Evolutionary conservation across 2,888 invertebrate species (phyloP), one percentile per base, ranked within the genome.

Genomic region (Pomacea canaliculata): DNA sequence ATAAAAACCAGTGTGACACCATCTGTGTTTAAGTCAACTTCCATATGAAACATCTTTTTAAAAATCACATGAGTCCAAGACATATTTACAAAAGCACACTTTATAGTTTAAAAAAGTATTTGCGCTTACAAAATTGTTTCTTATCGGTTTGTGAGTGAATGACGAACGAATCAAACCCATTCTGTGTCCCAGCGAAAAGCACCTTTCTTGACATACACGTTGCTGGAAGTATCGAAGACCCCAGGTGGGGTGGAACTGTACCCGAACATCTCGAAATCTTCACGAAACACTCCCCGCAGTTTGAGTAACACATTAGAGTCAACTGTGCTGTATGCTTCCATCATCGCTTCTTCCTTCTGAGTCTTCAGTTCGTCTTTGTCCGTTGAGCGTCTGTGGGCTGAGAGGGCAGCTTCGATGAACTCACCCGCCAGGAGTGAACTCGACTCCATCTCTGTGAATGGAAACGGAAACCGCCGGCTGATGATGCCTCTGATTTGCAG

Each of bases 401-500:
- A 10, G 19, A 51, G 23, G 51, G 76, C 73, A 18, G 67, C 71
- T 12, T 70, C 49, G 10, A 75, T 67, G 66, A 78, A 49, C 71
- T 66, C 66, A 1, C 37, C 37, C 4, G 72, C 67, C 5, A 60
- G 27, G 60, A 78, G 65, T 37, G 13, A n/a, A 13, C 71, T 66
- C 23, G 78, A 68, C 56, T 75, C 66, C 13, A 65, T 67, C 8
- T 37, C 9, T n/a, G 56, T 48, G 59, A 73, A 80, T 0, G 80
- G 80, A 49, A 73, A 79, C 1, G 18, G 51, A 23, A 76, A 68
- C 2, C 46, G 37, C 16, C 76, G 72, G 59, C 76, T 70, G 8
- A 80, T 65, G 8, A 80, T 27, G 5, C 80, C 80, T 8, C 80
- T 78, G 60, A 80, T 77, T 37, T 80, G 80, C 5, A 80, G 65